Evolutionary conservation across 2,113 vertebrate genomes (phyloP), one percentile per base, ranked within the genome.

Genomic region (Zapus hudsonius): DNA sequence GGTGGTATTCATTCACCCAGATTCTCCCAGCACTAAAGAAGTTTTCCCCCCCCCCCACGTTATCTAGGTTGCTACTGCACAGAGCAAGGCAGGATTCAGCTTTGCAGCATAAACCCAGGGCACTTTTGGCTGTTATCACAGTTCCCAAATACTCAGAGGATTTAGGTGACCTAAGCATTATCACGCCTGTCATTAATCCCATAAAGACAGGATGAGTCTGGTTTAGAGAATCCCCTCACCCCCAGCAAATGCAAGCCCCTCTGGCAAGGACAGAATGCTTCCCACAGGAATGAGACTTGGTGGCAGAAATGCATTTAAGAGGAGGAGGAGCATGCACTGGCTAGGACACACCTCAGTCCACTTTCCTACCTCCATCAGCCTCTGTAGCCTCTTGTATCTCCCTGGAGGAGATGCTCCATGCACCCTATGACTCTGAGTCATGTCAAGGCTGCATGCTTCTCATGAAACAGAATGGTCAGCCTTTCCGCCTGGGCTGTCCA

Each of bases 181-280:
- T 61, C 40, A 29, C 61, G 17, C 38, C 55, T 42, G 88, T 69
- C 57, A 85, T 22, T 61, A 64, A 95, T 72, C 78, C 64, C 84
- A 78, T 2, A 23, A 76, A 89, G 47, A 61, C 7, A 70, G 82
- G 40, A 63, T 16, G 33, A 55, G 40, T 80, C 29, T 33, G 20
- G 76, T 3, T 47, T 31, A 63, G 76, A 83, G 64, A 83, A 84
- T 4, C 63, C 25, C 25, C 16, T 25, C 3, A 52, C 27, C 64
- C 61, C 47, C 27, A 57, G 63, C 0, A 7, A 31, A 5, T 5
- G 57, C n/a, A 36, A 61, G 27, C 11, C 59, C n/a, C 7, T 31
- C 5, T 0, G 40, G 31, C 73, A 72, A 76, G 40, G 44, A 33
- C 15, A 38, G 55, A 57, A 40, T 0, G 17, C 38, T 36, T 66